These are phyloP conservation scores for Adrianichthys oophorus DNA, from an alignment of 2,797 vertebrate genomes.

Conservation along the genomic window DNA sequence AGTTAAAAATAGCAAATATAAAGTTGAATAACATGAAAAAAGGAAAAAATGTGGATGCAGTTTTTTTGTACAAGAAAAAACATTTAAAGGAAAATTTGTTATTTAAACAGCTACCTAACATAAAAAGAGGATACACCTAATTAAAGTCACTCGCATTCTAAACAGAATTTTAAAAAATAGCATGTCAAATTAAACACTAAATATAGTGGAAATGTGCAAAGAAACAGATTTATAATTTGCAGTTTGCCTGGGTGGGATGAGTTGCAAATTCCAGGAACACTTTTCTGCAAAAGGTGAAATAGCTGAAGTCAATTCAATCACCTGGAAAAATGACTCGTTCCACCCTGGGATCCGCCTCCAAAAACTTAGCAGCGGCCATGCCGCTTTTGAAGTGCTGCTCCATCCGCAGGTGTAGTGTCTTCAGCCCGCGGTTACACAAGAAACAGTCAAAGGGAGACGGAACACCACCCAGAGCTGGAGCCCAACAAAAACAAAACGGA, in stretches of 20 bases:
- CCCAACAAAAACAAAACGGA: neutral
- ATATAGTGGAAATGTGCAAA: neutral
- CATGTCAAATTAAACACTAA: no score
- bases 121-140: no score
- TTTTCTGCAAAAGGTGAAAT: neutral
- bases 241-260: neutral
- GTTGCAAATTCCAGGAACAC: no score
- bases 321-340: constrained; percentile 91
- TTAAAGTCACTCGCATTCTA: no score
- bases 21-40: no score
- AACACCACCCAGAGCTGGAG: constrained; percentile 84
- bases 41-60: no score
- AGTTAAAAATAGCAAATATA: no score
- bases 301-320: neutral
- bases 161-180: no score
- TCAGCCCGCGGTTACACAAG: constrained; percentile 89
- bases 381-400: constrained; percentile 88
- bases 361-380: constrained; percentile 82
- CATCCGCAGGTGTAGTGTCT: constrained; percentile 91
- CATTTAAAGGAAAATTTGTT: no score
- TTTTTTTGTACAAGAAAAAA: no score
- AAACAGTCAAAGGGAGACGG: constrained; percentile 94
- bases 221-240: neutral
- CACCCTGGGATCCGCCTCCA: constrained; percentile 83
- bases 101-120: no score